Evolutionary conservation across 2,113 vertebrate species (phyloP).

Genomic region (Albula glossodonta): DNA sequence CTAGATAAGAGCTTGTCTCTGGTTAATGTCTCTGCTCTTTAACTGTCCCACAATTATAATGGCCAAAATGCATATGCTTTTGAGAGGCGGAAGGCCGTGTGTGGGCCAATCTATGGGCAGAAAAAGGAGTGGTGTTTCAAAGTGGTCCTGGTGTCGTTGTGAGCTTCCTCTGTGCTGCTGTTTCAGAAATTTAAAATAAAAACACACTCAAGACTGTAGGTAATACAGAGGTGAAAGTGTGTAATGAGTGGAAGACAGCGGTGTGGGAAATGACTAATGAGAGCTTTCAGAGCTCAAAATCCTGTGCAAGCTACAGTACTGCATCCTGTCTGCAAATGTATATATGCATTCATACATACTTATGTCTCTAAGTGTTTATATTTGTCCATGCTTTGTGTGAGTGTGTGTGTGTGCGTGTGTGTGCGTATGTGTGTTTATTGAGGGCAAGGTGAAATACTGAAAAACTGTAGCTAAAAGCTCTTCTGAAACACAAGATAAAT

Average conservation of each 20-base stretch:
- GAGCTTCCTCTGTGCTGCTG: not conserved
- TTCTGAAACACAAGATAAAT: not conserved
- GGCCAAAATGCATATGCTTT: not conserved
- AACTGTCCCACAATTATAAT: not conserved
- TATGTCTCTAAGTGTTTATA: not conserved
- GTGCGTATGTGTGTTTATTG: not conserved
- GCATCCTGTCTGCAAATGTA: not conserved
- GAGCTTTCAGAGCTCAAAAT: not conserved
- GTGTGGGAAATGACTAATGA: not conserved
- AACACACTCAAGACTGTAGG: not conserved
- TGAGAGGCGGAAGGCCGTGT: not conserved
- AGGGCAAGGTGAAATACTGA: not conserved
- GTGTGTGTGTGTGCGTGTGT: not conserved
- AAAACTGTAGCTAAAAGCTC: not conserved
- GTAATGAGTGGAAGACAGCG: not conserved
- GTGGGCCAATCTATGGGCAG: too few relatives aligned
- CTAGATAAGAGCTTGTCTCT: slow-evolving; percentile 4
- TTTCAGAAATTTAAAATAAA: not conserved
- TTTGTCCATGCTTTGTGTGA: not conserved
- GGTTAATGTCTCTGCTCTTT: slow-evolving; percentile 9
- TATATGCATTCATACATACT: not conserved
- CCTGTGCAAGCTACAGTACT: not conserved
- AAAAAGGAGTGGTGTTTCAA: too few relatives aligned
- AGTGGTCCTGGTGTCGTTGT: too few relatives aligned
- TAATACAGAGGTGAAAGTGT: not conserved